Evolutionary conservation across 2,888 invertebrate species (phyloP).

Genomic region (Cantharis rufa): DNA sequence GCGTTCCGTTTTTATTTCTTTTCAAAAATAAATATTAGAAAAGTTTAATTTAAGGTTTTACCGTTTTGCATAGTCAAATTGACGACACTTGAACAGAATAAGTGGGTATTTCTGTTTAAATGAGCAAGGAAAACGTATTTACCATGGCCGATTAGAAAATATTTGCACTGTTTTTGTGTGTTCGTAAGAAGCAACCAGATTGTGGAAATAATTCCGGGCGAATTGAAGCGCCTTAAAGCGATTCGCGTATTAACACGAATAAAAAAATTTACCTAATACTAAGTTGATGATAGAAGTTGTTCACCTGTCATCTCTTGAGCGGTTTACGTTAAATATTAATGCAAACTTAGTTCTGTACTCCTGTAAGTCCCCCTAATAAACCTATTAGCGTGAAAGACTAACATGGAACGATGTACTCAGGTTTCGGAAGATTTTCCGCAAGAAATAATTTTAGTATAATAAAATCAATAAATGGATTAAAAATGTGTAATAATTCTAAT

Average conservation of each 20-base stretch:
- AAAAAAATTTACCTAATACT: neutral
- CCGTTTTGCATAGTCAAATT: neutral
- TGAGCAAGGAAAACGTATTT: neutral
- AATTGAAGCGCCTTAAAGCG: neutral
- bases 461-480: neutral
- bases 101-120: neutral
- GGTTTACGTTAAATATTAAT: constrained; percentile 32
- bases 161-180: neutral
- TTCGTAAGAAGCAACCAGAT: neutral
- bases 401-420: neutral
- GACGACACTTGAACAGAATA: neutral
- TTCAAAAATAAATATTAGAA: neutral
- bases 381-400: constrained; percentile 32
- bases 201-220: too few species aligned
- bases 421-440: neutral
- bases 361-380: constrained; percentile 29
- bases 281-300: constrained; percentile 25
- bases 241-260: neutral
- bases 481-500: neutral
- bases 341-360: constrained; percentile 29
- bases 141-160: neutral
- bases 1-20: neutral
- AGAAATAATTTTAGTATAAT: neutral
- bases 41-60: neutral
- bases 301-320: constrained; percentile 31